phyloP scores from a whole-genome alignment of 2,113 vertebrate species.

The Myrmophylax atrothorax region DNA sequence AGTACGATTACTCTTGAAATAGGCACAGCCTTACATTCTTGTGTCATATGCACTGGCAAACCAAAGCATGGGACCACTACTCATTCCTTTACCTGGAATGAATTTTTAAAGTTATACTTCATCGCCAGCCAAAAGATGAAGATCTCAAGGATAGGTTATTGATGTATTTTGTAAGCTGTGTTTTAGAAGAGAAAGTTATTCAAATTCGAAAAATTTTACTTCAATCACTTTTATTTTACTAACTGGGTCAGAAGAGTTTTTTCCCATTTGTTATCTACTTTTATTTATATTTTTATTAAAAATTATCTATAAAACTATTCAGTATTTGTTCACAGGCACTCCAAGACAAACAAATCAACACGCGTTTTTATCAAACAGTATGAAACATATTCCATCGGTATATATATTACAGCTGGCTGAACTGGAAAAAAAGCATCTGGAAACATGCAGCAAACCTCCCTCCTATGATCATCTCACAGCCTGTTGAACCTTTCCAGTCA shows the following conservation, averaged over 20 bases:
- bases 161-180: background rate
- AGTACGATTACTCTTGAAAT: background rate
- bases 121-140: background rate
- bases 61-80: rapidly evolving
- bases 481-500: background rate
- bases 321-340: background rate
- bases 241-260: background rate
- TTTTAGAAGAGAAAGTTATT: background rate
- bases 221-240: background rate
- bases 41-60: background rate
- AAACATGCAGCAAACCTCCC: background rate
- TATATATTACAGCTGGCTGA: background rate
- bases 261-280: background rate
- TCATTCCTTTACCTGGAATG: background rate
- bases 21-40: background rate
- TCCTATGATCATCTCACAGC: background rate
- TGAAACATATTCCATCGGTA: background rate
- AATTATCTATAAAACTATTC: background rate
- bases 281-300: background rate
- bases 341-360: background rate
- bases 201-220: background rate
- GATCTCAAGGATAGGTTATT: background rate
- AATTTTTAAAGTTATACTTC: background rate
- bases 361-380: background rate
- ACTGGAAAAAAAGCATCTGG: background rate